phyloP scores from a whole-genome alignment of 2,888 invertebrate species.

The Drosophila anomalata region DNA sequence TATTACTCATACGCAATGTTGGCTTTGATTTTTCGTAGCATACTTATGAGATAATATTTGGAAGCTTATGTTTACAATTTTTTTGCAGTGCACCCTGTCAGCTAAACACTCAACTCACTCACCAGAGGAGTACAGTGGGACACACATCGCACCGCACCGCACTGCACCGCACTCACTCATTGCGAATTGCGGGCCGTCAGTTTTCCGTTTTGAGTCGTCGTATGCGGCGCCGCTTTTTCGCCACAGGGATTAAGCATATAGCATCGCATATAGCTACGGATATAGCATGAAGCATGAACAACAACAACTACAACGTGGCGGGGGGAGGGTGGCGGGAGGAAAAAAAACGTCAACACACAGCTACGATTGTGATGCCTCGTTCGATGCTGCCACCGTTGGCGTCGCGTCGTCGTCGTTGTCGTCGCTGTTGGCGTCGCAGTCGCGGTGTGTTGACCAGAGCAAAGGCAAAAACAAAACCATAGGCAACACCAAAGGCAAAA shows the following conservation, averaged over 20 bases:
- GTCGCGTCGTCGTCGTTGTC: constrained; percentile 11
- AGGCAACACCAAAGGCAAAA: constrained; percentile 1
- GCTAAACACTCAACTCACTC: constrained; percentile 51
- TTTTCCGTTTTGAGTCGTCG: constrained; percentile 36
- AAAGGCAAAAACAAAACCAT: constrained; percentile 28
- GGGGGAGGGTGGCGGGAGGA: not conserved
- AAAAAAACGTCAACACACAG: constrained; percentile 70
- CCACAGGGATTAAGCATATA: constrained; percentile 77
- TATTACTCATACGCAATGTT: constrained; percentile 1
- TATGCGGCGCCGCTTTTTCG: constrained; percentile 59
- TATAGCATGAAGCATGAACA: constrained; percentile 25
- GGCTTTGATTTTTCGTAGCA: not conserved
- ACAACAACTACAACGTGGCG: constrained; percentile 22
- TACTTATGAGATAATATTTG: not conserved
- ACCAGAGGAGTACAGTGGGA: constrained; percentile 16
- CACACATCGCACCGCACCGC: constrained; percentile 11
- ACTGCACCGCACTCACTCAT: constrained; percentile 14
- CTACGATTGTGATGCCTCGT: constrained; percentile 61
- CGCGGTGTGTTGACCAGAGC: constrained; percentile 58
- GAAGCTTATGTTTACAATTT: not conserved
- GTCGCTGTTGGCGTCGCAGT: constrained; percentile 13
- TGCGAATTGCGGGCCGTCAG: constrained; percentile 58
- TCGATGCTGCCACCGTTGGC: constrained; percentile 5
- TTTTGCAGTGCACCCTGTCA: constrained; percentile 44
- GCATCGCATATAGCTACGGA: constrained; percentile 35